Evolutionary conservation across 1,140 invertebrate species (phyloP).

Genomic region (Tenebrio molitor): DNA sequence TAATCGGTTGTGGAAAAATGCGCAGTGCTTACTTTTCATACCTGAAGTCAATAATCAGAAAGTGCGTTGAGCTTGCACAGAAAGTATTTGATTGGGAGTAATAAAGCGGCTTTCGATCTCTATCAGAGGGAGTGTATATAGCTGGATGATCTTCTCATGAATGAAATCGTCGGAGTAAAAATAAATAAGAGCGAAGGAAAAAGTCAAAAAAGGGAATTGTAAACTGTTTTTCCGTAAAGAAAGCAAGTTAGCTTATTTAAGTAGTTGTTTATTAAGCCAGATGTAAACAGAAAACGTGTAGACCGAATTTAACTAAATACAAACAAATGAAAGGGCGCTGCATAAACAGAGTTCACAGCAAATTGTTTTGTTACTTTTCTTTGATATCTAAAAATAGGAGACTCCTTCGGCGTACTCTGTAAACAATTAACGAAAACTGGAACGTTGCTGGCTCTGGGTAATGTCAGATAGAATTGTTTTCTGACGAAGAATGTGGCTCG

Average conservation of each 20-base stretch:
- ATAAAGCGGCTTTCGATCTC: no score
- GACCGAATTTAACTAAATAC: constrained; percentile 38
- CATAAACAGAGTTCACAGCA: constrained; percentile 33
- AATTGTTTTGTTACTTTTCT: constrained; percentile 23
- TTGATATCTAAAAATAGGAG: constrained; percentile 34
- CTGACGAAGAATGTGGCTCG: no score
- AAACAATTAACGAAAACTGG: constrained; percentile 10
- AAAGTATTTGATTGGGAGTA: no score
- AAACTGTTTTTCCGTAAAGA: constrained; percentile 13
- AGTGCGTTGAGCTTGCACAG: no score
- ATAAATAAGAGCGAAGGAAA: no score
- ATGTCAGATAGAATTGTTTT: background rate
- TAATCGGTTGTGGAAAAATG: no score
- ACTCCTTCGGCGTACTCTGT: background rate
- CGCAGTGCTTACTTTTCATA: no score
- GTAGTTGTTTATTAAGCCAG: constrained; percentile 31
- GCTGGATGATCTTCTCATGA: no score
- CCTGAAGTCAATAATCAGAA: no score
- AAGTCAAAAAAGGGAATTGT: background rate
- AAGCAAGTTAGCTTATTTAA: constrained; percentile 1
- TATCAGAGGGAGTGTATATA: no score
- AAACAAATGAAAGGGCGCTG: constrained; percentile 41
- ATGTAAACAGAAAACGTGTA: constrained; percentile 21
- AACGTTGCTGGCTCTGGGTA: background rate
- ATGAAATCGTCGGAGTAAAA: no score